Percentiles rank a stretch among this genome's conserved stretches.
Conservation (phyloP, 2,888 invertebrate genomes). For the Pammene fasciana region DNA sequence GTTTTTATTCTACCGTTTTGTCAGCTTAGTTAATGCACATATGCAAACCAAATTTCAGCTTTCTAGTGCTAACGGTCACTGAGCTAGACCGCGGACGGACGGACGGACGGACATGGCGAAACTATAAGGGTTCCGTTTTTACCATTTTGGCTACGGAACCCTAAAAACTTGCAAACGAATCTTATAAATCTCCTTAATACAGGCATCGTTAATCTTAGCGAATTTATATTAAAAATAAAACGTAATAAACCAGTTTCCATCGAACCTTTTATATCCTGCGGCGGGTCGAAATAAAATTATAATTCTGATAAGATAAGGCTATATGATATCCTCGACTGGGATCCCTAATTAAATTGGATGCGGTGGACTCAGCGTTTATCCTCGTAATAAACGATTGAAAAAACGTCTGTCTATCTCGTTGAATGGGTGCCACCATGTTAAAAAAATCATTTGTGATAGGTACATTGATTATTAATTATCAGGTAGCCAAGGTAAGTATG, state of each 20-base stretch:
- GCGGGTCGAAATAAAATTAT: constrained; percentile 6
- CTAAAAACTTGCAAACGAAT: not conserved
- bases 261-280: constrained; percentile 3
- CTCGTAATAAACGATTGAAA: constrained; percentile 1
- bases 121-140: too few species aligned
- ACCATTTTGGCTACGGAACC: too few species aligned
- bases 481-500: too few species aligned
- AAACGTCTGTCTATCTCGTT: not conserved
- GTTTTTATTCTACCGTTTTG: too few species aligned
- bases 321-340: constrained; percentile 11
- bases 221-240: constrained; percentile 11
- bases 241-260: not conserved
- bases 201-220: constrained; percentile 2
- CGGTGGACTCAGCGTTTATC: not conserved
- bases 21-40: too few species aligned
- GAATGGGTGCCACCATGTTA: too few species aligned
- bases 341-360: constrained; percentile 22
- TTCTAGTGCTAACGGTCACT: too few species aligned
- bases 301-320: constrained; percentile 8
- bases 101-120: too few species aligned
- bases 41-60: too few species aligned
- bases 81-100: too few species aligned
- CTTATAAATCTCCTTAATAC: not conserved
- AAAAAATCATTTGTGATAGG: too few species aligned
- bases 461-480: too few species aligned